Percentiles rank a stretch among this genome's conserved stretches.
phyloP scores from a whole-genome alignment of 2,797 vertebrate species.

The Craterocephalus amniculus region DNA sequence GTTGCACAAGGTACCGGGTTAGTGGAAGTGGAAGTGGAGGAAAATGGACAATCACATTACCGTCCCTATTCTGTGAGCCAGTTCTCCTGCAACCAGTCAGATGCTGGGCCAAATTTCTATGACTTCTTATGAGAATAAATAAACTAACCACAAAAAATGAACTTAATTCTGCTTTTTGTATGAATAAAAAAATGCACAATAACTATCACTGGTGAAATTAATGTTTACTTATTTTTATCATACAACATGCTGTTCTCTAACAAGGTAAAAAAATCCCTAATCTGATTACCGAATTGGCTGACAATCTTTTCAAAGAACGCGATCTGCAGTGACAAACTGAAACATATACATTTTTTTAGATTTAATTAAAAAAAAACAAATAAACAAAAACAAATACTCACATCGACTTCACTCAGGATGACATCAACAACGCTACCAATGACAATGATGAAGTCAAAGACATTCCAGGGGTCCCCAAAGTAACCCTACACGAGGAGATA shows the following conservation, averaged over 20 bases:
- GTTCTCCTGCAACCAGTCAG: slow-evolving; percentile 60
- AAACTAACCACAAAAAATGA: neutral
- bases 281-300: neutral
- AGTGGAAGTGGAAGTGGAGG: neutral
- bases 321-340: slow-evolving; percentile 28
- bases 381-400: slow-evolving; percentile 79
- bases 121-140: slow-evolving; percentile 59
- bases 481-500: slow-evolving; percentile 86
- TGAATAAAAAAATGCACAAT: no score
- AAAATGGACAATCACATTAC: slow-evolving; percentile 45
- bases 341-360: slow-evolving; percentile 3
- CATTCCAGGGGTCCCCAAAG: slow-evolving; percentile 99
- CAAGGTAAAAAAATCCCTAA: slow-evolving; percentile 10
- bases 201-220: no score
- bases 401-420: slow-evolving; percentile 96
- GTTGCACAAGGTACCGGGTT: slow-evolving; percentile 9
- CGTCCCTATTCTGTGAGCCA: slow-evolving; percentile 69
- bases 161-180: no score
- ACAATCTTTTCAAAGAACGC: slow-evolving; percentile 11
- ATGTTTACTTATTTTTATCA: no score
- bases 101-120: slow-evolving; percentile 50
- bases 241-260: no score
- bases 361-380: neutral
- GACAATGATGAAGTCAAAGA: slow-evolving; percentile 98
- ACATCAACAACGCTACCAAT: slow-evolving; percentile 97